Percentiles rank a stretch among this genome's conserved stretches.
phyloP scores from a whole-genome alignment of 2,888 invertebrate species.

The Oligia strigilis region DNA sequence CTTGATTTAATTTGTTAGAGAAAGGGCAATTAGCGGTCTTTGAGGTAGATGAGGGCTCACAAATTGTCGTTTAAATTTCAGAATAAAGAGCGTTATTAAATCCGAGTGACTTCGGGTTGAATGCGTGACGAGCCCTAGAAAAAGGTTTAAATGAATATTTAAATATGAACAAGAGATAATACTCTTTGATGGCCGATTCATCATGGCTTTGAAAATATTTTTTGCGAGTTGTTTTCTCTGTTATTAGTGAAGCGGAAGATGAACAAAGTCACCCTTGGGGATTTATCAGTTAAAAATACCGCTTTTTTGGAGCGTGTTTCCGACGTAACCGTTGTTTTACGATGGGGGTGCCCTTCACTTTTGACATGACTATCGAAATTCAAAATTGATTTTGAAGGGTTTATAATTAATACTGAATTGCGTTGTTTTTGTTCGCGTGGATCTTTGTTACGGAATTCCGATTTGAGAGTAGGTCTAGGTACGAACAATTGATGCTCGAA shows the following conservation, averaged over 20 bases:
- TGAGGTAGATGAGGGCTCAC: constrained; percentile 74
- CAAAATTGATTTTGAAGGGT: constrained; percentile 25
- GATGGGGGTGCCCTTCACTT: constrained; percentile 31
- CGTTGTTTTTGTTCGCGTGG: constrained; percentile 19
- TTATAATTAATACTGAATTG: constrained; percentile 19
- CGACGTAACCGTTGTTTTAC: constrained; percentile 46
- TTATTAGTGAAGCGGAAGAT: constrained; percentile 72
- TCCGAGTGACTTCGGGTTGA: constrained; percentile 77
- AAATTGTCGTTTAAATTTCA: constrained; percentile 80
- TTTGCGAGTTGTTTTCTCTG: constrained; percentile 68
- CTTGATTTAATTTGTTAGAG: constrained; percentile 72
- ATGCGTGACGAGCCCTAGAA: constrained; percentile 70
- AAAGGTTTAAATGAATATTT: constrained; percentile 79
- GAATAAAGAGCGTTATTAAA: constrained; percentile 78
- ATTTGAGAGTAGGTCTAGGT: background rate
- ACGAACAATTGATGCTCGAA: background rate
- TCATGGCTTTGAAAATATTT: constrained; percentile 61
- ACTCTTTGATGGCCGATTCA: constrained; percentile 67
- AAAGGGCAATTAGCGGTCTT: constrained; percentile 77
- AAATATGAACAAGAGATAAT: constrained; percentile 70
- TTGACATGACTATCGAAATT: constrained; percentile 30
- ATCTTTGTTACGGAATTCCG: background rate
- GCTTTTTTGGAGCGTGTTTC: constrained; percentile 52
- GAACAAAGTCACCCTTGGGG: constrained; percentile 73
- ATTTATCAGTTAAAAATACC: constrained; percentile 73